Percentiles rank a stretch among this genome's conserved stretches.
These are phyloP conservation scores for Erebia epiphron DNA, from an alignment of 2,888 invertebrate species.

Conservation along the genomic window DNA sequence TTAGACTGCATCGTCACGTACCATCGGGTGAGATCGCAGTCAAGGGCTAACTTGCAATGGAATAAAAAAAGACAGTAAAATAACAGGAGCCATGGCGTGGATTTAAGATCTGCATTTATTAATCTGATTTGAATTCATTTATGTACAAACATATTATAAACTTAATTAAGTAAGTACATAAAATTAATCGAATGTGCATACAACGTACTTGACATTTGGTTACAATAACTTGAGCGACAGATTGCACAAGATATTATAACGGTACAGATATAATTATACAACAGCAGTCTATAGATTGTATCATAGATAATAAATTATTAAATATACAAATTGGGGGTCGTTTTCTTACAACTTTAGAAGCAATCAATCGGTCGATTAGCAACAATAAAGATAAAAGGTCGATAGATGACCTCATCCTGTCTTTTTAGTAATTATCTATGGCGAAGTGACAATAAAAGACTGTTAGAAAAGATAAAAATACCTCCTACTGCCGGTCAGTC, in stretches of 20 bases:
- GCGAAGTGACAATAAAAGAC: neutral
- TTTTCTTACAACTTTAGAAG: slow-evolving; percentile 28
- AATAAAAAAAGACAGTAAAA: no score
- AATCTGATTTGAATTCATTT: neutral
- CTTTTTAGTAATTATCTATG: slow-evolving; percentile 34
- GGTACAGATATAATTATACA: slow-evolving; percentile 28
- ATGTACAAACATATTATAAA: neutral
- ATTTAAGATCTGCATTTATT: no score
- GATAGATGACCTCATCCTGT: slow-evolving; percentile 37
- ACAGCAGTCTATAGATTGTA: slow-evolving; percentile 21
- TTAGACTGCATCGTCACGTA: no score
- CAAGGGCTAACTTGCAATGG: no score
- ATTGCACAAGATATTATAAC: slow-evolving; percentile 15
- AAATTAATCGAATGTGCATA: neutral
- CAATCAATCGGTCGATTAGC: slow-evolving; percentile 42
- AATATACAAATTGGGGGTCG: slow-evolving; percentile 39
- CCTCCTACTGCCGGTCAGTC: neutral
- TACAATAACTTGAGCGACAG: slow-evolving; percentile 17
- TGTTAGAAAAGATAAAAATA: neutral
- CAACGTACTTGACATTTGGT: slow-evolving; percentile 10
- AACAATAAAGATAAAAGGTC: slow-evolving; percentile 42
- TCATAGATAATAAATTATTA: slow-evolving; percentile 28
- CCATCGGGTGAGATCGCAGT: no score
- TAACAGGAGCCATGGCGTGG: no score
- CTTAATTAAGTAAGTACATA: neutral